Base-by-base conservation (phyloP, 2,113 vertebrate genomes). In the Phoenicopterus ruber region DNA sequence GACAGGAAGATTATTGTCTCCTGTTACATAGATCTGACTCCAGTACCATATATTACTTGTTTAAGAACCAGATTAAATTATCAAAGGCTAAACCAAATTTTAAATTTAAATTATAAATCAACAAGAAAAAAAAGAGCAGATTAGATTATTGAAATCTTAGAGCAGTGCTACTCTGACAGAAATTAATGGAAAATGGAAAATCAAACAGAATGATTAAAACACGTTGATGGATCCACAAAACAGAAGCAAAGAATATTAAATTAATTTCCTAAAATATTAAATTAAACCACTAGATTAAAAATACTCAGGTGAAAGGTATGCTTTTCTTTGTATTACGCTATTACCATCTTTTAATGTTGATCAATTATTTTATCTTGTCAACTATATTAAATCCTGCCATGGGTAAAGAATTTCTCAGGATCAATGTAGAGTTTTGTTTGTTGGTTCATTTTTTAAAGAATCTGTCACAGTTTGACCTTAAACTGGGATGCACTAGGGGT, bases 61-160 rank as follows among this genome's bases (percentile, higher is more conserved):
- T 89, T 87, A 84, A 80, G 73, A 93, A 46, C 4, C 31, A 72
- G 65, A 94, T 94, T 94, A 87, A 91, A 81, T 92, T 95, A 93
- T 82, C 52, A 82, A 79, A 76, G 52, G 32, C 26, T 44, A 91
- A 92, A 93, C 2, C 34, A 89, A 96, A 78, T 74, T 89, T 71
- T n/a, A 69, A 95, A 94, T 90, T 59, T 74, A 88, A 88, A 78
- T 91, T 78, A 84, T 67, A 78, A 86, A 77, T 82, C 61, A 82
- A 26, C 63, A 72, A 69, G 36, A 47, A 63, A 61, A 77, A 59
- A 46, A 36, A 34, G 74, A 77, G 4, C 25, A 61, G 79, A 91
- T 95, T 93, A 84, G 69, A 84, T 96, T 90, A 93, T 18, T 70
- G 47, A 79, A 94, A 87, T 69, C 4, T 47, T 86, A 52, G 22